Base-by-base conservation (phyloP, 2,797 vertebrate species). In the Eospalax fontanierii region DNA sequence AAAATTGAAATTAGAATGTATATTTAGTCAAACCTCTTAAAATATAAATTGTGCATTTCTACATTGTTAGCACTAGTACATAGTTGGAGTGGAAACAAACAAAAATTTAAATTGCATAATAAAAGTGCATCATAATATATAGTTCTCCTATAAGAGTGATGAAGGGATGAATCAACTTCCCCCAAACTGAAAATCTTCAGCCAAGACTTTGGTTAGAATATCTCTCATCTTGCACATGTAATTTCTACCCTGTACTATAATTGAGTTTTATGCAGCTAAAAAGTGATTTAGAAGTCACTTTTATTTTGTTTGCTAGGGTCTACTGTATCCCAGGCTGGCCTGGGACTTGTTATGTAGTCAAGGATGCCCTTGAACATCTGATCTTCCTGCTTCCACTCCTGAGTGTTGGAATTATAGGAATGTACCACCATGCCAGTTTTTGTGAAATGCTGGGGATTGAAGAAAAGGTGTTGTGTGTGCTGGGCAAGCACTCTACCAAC, bases 191-290 rank as follows among this genome's bases (percentile, higher is more conserved):
- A 84, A 91, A 63, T 22, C 50, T 70, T 91, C 30, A 30, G 10
- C 83, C 61, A 88, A 24, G 46, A 68, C 43, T 90, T 90, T 87
- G 46, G n/a, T 83, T 75, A 80, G 73, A 87, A 70, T 95, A n/a
- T 87, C 21, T 85, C 0, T 89, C 38, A 57, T 87, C 65, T 84
- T 95, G 16, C 16, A 46, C 66, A 6, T 84, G 2, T 84, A 88
- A 75, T 22, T 91, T 95, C 30, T 93, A 65, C n/a, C 35, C 80
- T 65, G 50, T 40, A 85, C 70, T 80, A 54, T 54, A 9, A 15
- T 54, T 15, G 14, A 54, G 50, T 88, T 96, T 85, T 28, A 12
- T 57, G 46, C 28, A 84, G 43, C 16, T 83, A 54, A 74, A 78
- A 83, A 65, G 63, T 88, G 18, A 33, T 63, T 38, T 93, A 74